A percentile compares a stretch with the other conserved stretches of the same genome.
Evolutionary conservation across 2,888 invertebrate genomes (phyloP).

Genomic region (Melipona beecheii): DNA sequence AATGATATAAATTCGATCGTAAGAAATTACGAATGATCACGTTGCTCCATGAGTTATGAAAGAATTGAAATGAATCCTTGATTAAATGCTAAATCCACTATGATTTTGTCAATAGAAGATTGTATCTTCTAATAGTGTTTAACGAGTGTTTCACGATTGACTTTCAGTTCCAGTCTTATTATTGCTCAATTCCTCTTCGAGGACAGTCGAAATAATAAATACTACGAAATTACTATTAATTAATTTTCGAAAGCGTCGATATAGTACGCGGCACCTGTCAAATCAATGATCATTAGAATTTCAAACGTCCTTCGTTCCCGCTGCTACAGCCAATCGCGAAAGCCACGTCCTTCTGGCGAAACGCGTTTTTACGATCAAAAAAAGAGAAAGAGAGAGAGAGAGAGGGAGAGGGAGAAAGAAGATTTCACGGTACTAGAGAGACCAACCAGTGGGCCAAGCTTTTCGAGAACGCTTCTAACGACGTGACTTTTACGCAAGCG

Average conservation of each 20-base stretch:
- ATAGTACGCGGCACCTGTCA: background rate
- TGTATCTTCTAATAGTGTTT: too few relatives aligned
- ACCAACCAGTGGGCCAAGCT: slow-evolving; percentile 14
- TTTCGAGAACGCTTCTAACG: slow-evolving; percentile 64
- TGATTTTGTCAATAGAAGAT: too few relatives aligned
- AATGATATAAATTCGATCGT: too few relatives aligned
- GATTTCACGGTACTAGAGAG: slow-evolving; percentile 27
- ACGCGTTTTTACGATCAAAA: slow-evolving; percentile 3
- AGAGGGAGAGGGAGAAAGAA: background rate
- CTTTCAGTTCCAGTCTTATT: too few relatives aligned
- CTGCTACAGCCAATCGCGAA: background rate
- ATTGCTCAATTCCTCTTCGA: too few relatives aligned
- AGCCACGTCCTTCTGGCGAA: slow-evolving; percentile 22
- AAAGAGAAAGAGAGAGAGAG: too few relatives aligned
- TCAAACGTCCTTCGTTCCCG: background rate
- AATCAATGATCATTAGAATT: background rate
- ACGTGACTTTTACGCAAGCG: slow-evolving; percentile 70
- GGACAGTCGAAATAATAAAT: too few relatives aligned
- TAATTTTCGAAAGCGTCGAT: background rate
- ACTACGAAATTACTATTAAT: background rate
- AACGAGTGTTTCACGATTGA: too few relatives aligned
- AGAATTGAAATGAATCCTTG: too few relatives aligned
- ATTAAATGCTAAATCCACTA: too few relatives aligned
- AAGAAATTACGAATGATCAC: too few relatives aligned
- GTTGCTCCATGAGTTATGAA: too few relatives aligned